Conservation (phyloP, 2,797 vertebrate species). For the Columba guinea region DNA sequence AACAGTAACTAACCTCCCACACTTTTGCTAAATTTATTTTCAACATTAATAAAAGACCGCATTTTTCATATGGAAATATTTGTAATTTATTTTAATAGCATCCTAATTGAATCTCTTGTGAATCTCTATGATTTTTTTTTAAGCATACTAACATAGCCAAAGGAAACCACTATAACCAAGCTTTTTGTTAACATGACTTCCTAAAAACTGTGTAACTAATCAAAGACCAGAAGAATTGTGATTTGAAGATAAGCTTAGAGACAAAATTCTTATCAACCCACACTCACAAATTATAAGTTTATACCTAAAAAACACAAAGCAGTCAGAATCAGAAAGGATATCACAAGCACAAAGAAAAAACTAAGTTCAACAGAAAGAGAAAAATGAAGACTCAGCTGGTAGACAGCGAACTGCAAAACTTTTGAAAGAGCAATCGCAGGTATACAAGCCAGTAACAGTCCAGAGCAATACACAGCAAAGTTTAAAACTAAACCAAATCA, state of each 20-base stretch:
- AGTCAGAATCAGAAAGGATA: background rate
- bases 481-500: background rate
- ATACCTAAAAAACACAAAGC: background rate
- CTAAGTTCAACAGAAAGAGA: background rate
- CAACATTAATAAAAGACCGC: background rate
- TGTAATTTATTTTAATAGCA: background rate
- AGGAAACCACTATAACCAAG: background rate
- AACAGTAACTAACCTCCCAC: background rate
- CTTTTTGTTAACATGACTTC: background rate
- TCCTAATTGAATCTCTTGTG: background rate
- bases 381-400: background rate
- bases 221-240: background rate
- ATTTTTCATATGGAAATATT: background rate
- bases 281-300: fast-evolving
- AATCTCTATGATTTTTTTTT: background rate
- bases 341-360: background rate
- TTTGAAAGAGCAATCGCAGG: background rate
- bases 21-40: background rate
- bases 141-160: background rate
- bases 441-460: background rate
- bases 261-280: background rate
- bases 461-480: background rate
- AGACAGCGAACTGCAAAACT: background rate
- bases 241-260: background rate
- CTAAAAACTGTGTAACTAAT: background rate